Percentiles rank a stretch among this genome's conserved stretches.
phyloP scores from a whole-genome alignment of 2,113 vertebrate genomes.

The Procavia capensis region DNA sequence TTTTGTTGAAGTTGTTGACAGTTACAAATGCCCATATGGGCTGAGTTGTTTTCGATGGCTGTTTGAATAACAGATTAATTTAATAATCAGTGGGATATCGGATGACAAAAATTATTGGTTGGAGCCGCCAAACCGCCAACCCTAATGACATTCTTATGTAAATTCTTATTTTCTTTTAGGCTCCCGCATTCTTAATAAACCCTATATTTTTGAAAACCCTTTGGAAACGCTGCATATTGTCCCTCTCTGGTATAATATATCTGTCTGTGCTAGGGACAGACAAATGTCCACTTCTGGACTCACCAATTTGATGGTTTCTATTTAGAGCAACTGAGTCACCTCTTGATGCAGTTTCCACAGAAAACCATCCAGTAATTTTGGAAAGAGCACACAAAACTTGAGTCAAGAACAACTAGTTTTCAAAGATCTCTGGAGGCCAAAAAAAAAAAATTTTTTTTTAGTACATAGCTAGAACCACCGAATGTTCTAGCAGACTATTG shows the following conservation, averaged over 20 bases:
- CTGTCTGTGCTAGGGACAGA: conserved; percentile 72
- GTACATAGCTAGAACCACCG: conserved; percentile 63
- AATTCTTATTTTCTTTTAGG: conserved; percentile 91
- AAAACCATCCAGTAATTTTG: conserved; percentile 78
- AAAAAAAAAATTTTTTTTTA: conserved; percentile 77
- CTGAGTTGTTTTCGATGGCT: conserved; percentile 85
- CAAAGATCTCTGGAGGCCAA: conserved; percentile 73
- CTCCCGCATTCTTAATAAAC: conserved; percentile 89
- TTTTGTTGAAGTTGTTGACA: conserved; percentile 85
- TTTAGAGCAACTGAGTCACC: conserved; percentile 77
- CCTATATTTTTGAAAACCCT: conserved; percentile 88
- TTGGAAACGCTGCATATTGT: conserved; percentile 81
- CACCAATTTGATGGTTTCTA: conserved; percentile 63
- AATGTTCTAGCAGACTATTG: conserved; percentile 73
- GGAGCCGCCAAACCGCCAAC: conserved; percentile 86
- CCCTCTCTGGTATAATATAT: conserved; percentile 65
- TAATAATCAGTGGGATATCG: conserved; percentile 89
- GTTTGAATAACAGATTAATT: conserved; percentile 90
- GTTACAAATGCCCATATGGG: conserved; percentile 82
- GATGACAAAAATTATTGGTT: conserved; percentile 88
- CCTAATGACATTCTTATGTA: conserved; percentile 90
- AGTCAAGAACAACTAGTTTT: conserved; percentile 65
- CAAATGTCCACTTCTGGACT: conserved; percentile 49
- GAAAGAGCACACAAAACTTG: conserved; percentile 68
- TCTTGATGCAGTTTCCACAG: conserved; percentile 79